Conservation (phyloP, 2,888 invertebrate species). For the Pterostichus niger region DNA sequence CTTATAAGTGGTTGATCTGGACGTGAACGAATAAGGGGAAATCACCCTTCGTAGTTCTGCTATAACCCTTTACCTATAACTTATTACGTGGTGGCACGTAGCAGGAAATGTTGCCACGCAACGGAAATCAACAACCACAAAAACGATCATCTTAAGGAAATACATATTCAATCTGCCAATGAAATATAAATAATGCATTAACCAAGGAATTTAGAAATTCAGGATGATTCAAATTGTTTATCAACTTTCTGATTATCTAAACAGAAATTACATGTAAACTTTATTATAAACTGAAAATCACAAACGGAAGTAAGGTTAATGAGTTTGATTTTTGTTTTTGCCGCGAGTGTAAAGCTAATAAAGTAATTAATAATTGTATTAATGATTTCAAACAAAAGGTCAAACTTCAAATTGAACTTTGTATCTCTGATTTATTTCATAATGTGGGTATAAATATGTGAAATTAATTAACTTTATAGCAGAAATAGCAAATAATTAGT, state of each 20-base stretch:
- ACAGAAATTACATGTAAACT: background rate
- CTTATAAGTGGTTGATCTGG: too few species aligned
- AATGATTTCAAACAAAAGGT: conserved; percentile 11
- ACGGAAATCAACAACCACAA: conserved; percentile 12
- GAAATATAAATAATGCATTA: conserved; percentile 5
- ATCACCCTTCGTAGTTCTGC: background rate
- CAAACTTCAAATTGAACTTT: background rate
- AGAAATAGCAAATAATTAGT: too few species aligned
- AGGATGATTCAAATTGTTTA: conserved; percentile 19
- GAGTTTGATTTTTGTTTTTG: background rate
- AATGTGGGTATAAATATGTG: background rate
- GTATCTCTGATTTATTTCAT: background rate
- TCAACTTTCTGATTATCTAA: background rate
- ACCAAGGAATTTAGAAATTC: background rate
- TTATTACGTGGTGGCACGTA: background rate
- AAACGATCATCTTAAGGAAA: background rate
- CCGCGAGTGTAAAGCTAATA: background rate
- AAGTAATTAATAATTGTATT: conserved; percentile 2
- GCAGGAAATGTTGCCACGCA: conserved; percentile 12
- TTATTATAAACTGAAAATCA: background rate
- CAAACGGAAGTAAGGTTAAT: conserved; percentile 5
- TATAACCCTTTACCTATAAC: conserved; percentile 11
- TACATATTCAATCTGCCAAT: background rate
- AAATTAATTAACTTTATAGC: too few species aligned
- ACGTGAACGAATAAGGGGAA: too few species aligned